Base-by-base conservation (phyloP, 1,140 invertebrate species). In the Copidosoma floridanum region DNA sequence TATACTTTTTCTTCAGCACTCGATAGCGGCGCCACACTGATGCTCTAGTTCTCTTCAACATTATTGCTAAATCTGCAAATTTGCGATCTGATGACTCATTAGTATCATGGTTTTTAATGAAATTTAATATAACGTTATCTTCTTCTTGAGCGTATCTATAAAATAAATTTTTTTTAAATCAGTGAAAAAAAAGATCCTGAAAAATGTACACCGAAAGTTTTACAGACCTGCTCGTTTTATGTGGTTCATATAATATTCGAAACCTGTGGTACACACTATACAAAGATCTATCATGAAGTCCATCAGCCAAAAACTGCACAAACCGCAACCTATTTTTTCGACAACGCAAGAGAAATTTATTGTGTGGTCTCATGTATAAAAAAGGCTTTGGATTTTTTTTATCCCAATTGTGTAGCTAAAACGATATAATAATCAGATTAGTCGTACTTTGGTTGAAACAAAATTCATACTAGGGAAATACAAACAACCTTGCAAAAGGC, bases 11-110 rank as follows among this genome's bases (percentile, higher is more conserved):
- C 24, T 44, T 24, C 32, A 59, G 44, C 10, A 73, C 3, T 52
- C 46, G 47, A 44, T 74, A 72, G 50, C 76, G 64, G 11, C 77
- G 70, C 70, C 71, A 78, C 43, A 79, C 69, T 0, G 77, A 75
- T 24, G 67, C 61, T 57, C 75, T 66, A 1, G 73, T 73, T 64
- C 77, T 68, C 11, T 68, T 71, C 43, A 79, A 65, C 21, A 68
- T 54, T 61, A 63, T 66, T 12, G 73, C 73, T 35, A 79, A 66
- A 20, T 71, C 68, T 8, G 63, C 6, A 62, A 68, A 76, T 23
- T 68, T 71, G 1, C 60, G 35, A 23, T 58, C 32, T 48, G 18
- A 66, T 18, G 70, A 26, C 18, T 72, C 32, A 48, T 64, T 54
- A 14, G 5, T 24, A 48, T 29, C 18, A 46, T 67, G 61, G 2